phyloP scores from a whole-genome alignment of 2,113 vertebrate genomes.

The Chrysochloris asiatica region DNA sequence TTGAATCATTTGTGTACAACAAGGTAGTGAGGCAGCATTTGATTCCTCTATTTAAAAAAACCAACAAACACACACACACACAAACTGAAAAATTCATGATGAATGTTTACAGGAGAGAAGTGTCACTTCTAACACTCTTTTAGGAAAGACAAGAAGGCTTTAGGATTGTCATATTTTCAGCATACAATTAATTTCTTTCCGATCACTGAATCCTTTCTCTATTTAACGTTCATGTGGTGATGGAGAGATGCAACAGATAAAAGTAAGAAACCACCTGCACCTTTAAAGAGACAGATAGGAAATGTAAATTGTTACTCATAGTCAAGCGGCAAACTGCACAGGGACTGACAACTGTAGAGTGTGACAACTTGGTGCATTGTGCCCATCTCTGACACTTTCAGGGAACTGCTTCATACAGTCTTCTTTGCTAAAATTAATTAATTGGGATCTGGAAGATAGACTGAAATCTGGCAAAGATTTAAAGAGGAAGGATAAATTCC shows the following conservation, averaged over 20 bases:
- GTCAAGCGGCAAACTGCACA: accelerated
- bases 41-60: neutral
- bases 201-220: neutral
- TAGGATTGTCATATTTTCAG: neutral
- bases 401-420: neutral
- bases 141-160: neutral
- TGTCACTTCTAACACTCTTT: neutral
- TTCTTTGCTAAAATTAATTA: neutral
- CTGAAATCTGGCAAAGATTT: neutral
- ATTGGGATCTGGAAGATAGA: neutral
- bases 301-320: neutral
- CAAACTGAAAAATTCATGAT: neutral
- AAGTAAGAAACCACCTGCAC: neutral
- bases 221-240: neutral
- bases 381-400: neutral
- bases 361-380: neutral
- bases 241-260: accelerated
- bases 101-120: neutral
- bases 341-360: neutral
- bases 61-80: too few relatives aligned
- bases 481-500: neutral
- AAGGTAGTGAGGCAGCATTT: neutral
- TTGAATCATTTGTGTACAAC: neutral
- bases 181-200: neutral
- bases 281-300: neutral